Base-by-base conservation (phyloP, 2,888 invertebrate genomes). In the Xestoiulus laeticollis region DNA sequence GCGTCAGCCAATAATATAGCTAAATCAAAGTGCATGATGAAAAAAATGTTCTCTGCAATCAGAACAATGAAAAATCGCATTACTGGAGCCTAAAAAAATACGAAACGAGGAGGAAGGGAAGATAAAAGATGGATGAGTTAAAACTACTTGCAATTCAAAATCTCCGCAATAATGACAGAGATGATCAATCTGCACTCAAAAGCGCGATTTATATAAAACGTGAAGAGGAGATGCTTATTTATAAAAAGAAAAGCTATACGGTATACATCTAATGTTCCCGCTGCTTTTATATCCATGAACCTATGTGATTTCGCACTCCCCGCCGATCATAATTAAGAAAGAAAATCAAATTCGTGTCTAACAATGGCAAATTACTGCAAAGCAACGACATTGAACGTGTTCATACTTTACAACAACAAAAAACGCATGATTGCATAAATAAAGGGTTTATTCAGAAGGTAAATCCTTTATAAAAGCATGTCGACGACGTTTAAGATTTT, bases 271-370 rank as follows among this genome's bases (percentile, higher is more conserved):
- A n/a, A 59, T 59, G n/a, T 26, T 68, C 26, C 10, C 68, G 68
- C 68, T 68, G 68, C n/a, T 26, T n/a, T 68, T 68, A 26, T 68
- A 68, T 68, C 26, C 68, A 68, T 68, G 68, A 68, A 68, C 26
- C 68, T 26, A 68, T 10, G 26, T 12, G 8, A 26, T 68, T 68
- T 68, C 68, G 68, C 68, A 26, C 68, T 68, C 26, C 68, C 68
- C 68, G 68, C 68, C 68, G 68, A 68, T 68, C 68, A 68, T 68
- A 68, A 68, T 68, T 68, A 68, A 26, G 68, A 68, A 68, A 68
- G 68, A 68, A 68, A 68, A 68, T 68, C 68, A 68, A 68, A 68
- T 68, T 68, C 68, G 68, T 68, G 68, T 68, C 68, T 68, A 68
- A 68, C 68, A 68, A 68, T 68, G 68, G 68, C 68, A 68, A 68